Evolutionary conservation across 1,140 invertebrate genomes (phyloP), one percentile per base, ranked within the genome.

Genomic region (Nephila pilipes): DNA sequence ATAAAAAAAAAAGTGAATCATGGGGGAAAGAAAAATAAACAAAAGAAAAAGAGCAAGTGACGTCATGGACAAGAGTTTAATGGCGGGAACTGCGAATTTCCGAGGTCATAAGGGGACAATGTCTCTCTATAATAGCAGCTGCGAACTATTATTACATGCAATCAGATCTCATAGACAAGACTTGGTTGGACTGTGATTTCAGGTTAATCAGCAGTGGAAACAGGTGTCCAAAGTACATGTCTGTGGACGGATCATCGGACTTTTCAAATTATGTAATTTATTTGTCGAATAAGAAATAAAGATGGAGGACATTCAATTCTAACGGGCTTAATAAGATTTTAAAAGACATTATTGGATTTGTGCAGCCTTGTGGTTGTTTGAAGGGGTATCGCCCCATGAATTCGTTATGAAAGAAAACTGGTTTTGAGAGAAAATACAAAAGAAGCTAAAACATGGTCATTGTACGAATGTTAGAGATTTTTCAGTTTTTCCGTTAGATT

Each of bases 91-190:
- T 75, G 63, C 3, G 63, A 87, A 87, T 63, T 87, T 87, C 60
- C 85, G 85, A 87, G 85, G 85, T 87, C 85, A 87, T 87, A 87
- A 87, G 85, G 85, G 85, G 85, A 87, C 63, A 87, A 63, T 87
- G 85, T 87, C 60, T 87, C 58, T 46, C 38, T 69, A 25, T 38
- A 46, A 63, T 69, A 65, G 85, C 85, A 87, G 85, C 85, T 87
- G 85, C 85, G 60, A 16, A 69, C 36, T n/a, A 65, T 87, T 58
- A 65, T 87, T 69, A 87, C 55, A 57, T 63, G 58, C 60, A 87
- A 87, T 87, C 85, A 87, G 85, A 87, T 32, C 79, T 18, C 32
- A 46, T 38, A 75, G 25, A 81, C 32, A 46, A 36, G 55, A 29
- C 55, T 55, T 14, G 54, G 29, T 58, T 85, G 25, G 54, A 29